Evolutionary conservation across 2,888 invertebrate species (phyloP).

Genomic region (Pasiphila rectangulata): DNA sequence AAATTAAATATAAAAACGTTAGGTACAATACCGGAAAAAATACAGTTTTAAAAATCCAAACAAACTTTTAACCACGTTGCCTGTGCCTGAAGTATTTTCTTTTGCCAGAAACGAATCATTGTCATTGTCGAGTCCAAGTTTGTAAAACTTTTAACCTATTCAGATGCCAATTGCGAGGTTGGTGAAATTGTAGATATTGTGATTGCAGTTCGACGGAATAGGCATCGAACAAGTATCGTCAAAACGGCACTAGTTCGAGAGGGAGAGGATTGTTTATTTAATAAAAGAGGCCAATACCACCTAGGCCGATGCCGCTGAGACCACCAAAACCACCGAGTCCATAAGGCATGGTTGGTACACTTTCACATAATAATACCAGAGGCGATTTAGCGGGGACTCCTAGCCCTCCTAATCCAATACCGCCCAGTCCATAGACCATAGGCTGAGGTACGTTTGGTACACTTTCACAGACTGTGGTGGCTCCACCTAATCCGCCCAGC

Average conservation of each 20-base stretch:
- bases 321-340: slow-evolving; percentile 19
- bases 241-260: slow-evolving; percentile 24
- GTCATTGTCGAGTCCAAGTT: slow-evolving; percentile 15
- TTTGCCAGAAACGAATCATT: slow-evolving; percentile 3
- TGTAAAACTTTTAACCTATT: slow-evolving; percentile 1
- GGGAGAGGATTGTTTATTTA: slow-evolving; percentile 35
- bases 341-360: too few relatives aligned
- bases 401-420: slow-evolving; percentile 4
- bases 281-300: slow-evolving; percentile 42
- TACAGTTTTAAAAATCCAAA: neutral
- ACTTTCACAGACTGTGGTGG: neutral
- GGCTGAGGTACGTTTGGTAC: too few relatives aligned
- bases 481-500: neutral
- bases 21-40: slow-evolving; percentile 9
- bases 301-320: slow-evolving; percentile 6
- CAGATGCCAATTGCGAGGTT: neutral
- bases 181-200: slow-evolving; percentile 1
- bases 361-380: neutral
- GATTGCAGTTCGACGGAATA: slow-evolving; percentile 9
- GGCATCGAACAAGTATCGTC: slow-evolving; percentile 11
- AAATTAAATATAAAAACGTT: too few relatives aligned
- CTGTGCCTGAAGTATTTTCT: slow-evolving; percentile 6
- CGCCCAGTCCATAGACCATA: neutral
- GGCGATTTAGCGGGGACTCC: neutral
- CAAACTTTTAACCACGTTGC: neutral